Evolutionary conservation across 2,113 vertebrate genomes (phyloP).

Genomic region (Vimba vimba): DNA sequence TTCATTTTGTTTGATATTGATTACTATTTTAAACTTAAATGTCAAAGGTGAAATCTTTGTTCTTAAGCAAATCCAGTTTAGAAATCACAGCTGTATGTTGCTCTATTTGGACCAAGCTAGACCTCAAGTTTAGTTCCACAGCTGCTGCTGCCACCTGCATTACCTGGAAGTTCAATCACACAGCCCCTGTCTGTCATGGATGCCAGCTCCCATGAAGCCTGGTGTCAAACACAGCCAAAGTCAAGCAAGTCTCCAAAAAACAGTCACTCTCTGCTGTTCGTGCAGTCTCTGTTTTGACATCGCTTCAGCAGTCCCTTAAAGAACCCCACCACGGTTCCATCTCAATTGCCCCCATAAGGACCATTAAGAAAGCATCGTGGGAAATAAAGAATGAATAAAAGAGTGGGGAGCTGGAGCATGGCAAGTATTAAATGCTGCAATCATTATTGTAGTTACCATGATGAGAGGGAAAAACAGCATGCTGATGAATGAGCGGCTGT

Average conservation of each 20-base stretch:
- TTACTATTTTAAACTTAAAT: too few relatives aligned
- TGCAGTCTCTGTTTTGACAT: slow-evolving; percentile 7
- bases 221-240: slow-evolving; percentile 43
- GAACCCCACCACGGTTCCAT: slow-evolving; percentile 29
- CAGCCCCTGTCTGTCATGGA: slow-evolving; percentile 43
- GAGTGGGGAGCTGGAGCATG: slow-evolving; percentile 60
- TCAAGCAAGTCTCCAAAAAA: slow-evolving; percentile 18
- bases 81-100: background rate
- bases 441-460: slow-evolving; percentile 71
- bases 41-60: too few relatives aligned
- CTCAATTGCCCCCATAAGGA: slow-evolving; percentile 66
- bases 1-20: too few relatives aligned
- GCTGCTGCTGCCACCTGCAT: slow-evolving; percentile 38
- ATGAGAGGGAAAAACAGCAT: slow-evolving; percentile 59
- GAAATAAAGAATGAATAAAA: slow-evolving; percentile 61
- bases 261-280: background rate
- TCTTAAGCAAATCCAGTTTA: background rate
- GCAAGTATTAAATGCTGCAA: slow-evolving; percentile 73
- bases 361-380: slow-evolving; percentile 66
- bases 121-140: slow-evolving; percentile 39
- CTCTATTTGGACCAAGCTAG: slow-evolving; percentile 16
- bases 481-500: slow-evolving; percentile 62
- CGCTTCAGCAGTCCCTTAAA: slow-evolving; percentile 17
- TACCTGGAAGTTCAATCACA: slow-evolving; percentile 43
- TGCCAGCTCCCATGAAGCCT: slow-evolving; percentile 48